These are phyloP conservation scores for Hemichromis elongatus DNA, from an alignment of 2,113 vertebrate genomes.

Conservation along the genomic window DNA sequence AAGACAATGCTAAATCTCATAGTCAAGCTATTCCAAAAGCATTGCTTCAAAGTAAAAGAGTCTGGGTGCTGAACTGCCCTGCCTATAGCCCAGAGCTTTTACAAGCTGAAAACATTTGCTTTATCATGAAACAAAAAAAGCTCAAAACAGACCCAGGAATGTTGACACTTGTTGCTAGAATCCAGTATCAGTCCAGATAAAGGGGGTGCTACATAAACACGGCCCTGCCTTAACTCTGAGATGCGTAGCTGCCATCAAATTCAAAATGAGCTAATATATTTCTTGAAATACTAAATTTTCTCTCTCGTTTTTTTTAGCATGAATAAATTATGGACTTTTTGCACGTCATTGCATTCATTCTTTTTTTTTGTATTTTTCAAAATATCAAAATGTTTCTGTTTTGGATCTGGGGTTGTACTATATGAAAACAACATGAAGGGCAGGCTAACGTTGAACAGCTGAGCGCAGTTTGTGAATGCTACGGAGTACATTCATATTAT, in stretches of 20 bases:
- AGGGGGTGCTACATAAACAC: not conserved
- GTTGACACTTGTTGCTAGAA: not conserved
- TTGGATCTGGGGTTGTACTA: not conserved
- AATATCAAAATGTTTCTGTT: not conserved
- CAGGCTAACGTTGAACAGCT: not conserved
- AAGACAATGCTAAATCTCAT: not conserved
- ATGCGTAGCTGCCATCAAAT: not conserved
- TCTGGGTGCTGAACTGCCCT: not conserved
- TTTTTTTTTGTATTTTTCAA: not conserved
- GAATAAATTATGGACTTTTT: not conserved
- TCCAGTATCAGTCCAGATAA: not conserved
- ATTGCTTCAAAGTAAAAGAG: not conserved
- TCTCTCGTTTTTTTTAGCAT: not conserved
- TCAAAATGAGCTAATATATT: not conserved
- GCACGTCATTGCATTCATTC: not conserved
- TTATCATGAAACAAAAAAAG: not conserved
- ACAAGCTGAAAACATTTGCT: not conserved
- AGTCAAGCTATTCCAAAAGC: not conserved
- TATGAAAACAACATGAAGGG: not conserved
- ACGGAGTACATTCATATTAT: constrained; percentile 16
- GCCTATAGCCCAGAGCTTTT: not conserved
- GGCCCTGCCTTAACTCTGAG: not conserved
- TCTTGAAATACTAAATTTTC: not conserved
- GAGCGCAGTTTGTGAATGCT: not conserved
- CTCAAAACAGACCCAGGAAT: not conserved